phyloP scores from a whole-genome alignment of 2,888 invertebrate genomes.

The Drosophila algonquin region DNA sequence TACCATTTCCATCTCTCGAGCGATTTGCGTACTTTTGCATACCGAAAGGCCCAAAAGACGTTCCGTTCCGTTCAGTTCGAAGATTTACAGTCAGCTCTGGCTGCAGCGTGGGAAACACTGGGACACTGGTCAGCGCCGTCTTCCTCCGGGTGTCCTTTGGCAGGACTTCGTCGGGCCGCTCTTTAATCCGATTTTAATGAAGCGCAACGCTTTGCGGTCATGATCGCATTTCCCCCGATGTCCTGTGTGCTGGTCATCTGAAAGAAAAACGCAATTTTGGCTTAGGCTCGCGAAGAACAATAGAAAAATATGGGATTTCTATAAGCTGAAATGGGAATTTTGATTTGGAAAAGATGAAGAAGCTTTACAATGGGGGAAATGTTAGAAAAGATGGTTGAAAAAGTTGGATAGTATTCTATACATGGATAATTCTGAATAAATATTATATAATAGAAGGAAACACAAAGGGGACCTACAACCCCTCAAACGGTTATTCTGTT shows the following conservation, averaged over 20 bases:
- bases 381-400: neutral
- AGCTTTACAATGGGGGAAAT: neutral
- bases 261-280: slow-evolving; percentile 33
- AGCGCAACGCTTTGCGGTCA: slow-evolving; percentile 83
- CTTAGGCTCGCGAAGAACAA: slow-evolving; percentile 11
- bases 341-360: neutral
- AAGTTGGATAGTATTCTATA: too few relatives aligned
- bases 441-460: too few relatives aligned
- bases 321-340: neutral
- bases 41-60: slow-evolving; percentile 37
- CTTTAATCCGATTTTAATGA: slow-evolving; percentile 84
- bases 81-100: slow-evolving; percentile 47
- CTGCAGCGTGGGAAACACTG: slow-evolving; percentile 79
- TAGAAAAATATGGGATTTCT: neutral
- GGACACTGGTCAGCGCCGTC: slow-evolving; percentile 54
- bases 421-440: too few relatives aligned
- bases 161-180: slow-evolving; percentile 43
- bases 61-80: slow-evolving; percentile 16
- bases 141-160: slow-evolving; percentile 22
- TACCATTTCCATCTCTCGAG: slow-evolving; percentile 45
- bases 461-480: too few relatives aligned
- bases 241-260: slow-evolving; percentile 37
- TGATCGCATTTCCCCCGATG: slow-evolving; percentile 42
- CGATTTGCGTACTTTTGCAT: slow-evolving; percentile 64
- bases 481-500: too few relatives aligned